A percentile compares a stretch with the other conserved stretches of the same genome.
Evolutionary conservation across 2,113 vertebrate genomes (phyloP).

Genomic region (Arvicanthis niloticus): DNA sequence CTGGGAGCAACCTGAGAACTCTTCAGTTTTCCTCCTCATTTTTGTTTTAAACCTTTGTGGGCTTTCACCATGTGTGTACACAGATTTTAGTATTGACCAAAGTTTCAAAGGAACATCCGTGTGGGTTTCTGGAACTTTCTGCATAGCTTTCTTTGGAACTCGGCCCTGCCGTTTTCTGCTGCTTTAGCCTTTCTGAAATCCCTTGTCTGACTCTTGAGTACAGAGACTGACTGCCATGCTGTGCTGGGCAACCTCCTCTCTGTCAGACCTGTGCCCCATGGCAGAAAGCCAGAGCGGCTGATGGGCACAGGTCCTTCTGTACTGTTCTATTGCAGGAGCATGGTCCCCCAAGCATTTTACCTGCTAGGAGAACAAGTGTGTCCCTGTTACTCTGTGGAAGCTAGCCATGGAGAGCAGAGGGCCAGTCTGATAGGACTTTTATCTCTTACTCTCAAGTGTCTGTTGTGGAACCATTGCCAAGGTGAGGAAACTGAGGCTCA

Average conservation of each 20-base stretch:
- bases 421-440: neutral
- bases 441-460: neutral
- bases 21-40: neutral
- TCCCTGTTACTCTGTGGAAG: neutral
- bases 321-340: neutral
- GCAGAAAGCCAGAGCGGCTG: neutral
- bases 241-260: neutral
- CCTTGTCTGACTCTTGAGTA: neutral
- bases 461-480: neutral
- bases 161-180: neutral
- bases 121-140: neutral
- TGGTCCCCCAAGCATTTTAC: neutral
- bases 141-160: neutral
- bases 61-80: neutral
- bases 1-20: neutral
- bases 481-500: neutral
- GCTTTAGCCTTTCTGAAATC: neutral
- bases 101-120: neutral
- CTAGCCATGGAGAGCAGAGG: neutral
- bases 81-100: neutral
- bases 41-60: neutral
- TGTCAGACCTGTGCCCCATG: neutral
- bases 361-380: neutral
- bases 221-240: neutral
- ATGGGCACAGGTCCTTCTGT: neutral